Evolutionary conservation across 2,888 invertebrate species (phyloP), one percentile per base, ranked within the genome.

Genomic region (Aproaerema taeniolella): DNA sequence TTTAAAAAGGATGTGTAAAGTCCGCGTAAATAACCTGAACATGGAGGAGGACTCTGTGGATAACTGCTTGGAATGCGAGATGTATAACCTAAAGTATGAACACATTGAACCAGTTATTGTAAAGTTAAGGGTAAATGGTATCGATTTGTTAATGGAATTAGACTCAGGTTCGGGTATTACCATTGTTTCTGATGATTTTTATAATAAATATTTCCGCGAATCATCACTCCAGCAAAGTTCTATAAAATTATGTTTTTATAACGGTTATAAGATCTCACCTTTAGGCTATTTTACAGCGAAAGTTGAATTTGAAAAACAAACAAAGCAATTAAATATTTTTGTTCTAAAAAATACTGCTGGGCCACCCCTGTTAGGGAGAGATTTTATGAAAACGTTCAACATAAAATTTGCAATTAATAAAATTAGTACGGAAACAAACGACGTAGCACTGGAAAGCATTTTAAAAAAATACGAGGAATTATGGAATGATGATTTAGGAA

Each of bases 241-340:
- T 26, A 26, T 26, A 9, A 52, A 38, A 42, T 46, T 52, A 39
- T 53, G 53, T n/a, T n/a, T n/a, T 37, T 50, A 52, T 35, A 45
- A 48, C 9, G 50, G 52, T n/a, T 48, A 51, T 39, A 50, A 49
- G 45, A 50, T 53, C 16, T 31, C 42, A 1, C 50, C 50, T 0
- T 9, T 47, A n/a, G 48, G 53, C 2, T 48, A 31, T 43, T 47
- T 53, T 34, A 11, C 2, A 1, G 20, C 29, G 1, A n/a, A 42
- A n/a, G 39, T 26, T 1, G 35, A 3, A 2, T 52, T 39, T 30
- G 37, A 48, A 25, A 30, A 39, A 12, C 6, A 8, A 16, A 36
- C n/a, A 16, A 40, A 39, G 20, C 1, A 12, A 2, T 42, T 54
- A 10, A 45, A 44, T 20, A 10, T 50, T 28, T 52, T 9, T n/a